phyloP scores from a whole-genome alignment of 2,797 vertebrate species.

The Melanotaenia pygmaea region DNA sequence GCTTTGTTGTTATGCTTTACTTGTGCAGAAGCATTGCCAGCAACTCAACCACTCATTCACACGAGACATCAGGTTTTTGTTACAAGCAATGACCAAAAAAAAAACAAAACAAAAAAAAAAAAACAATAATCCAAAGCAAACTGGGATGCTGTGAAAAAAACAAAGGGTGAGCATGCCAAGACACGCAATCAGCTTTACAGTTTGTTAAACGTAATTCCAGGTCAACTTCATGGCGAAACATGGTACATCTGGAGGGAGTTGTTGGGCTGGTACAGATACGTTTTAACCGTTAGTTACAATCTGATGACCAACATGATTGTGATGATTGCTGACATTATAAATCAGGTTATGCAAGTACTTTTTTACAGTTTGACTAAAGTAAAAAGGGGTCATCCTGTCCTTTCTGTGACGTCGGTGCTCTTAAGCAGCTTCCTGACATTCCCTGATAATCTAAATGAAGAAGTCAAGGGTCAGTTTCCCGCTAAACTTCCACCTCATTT shows the following conservation, averaged over 20 bases:
- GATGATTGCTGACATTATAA: conserved; percentile 5
- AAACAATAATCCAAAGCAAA: conserved; percentile 51
- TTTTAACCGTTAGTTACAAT: not conserved
- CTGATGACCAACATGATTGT: not conserved
- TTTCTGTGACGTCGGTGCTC: not conserved
- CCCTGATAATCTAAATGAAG: not conserved
- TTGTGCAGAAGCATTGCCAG: conserved; percentile 62
- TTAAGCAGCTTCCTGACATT: conserved; percentile 9
- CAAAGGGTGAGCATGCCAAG: conserved; percentile 74
- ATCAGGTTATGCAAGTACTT: not conserved
- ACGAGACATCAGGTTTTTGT: conserved; percentile 28
- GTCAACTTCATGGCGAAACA: conserved; percentile 41
- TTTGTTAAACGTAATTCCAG: conserved; percentile 37
- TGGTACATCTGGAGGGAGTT: conserved; percentile 20
- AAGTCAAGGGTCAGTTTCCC: not conserved
- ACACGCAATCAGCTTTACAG: conserved; percentile 85
- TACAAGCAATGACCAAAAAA: conserved; percentile 44
- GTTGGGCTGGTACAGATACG: conserved; percentile 45
- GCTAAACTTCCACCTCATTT: not conserved
- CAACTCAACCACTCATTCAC: conserved; percentile 52
- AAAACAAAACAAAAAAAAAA: conserved; percentile 31
- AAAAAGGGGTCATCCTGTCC: conserved; percentile 2
- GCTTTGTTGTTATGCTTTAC: conserved; percentile 58
- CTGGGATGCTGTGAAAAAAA: conserved; percentile 50
- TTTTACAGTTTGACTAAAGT: not conserved